Conservation (phyloP, 2,888 invertebrate species). For the Pimpla rufipes region DNA sequence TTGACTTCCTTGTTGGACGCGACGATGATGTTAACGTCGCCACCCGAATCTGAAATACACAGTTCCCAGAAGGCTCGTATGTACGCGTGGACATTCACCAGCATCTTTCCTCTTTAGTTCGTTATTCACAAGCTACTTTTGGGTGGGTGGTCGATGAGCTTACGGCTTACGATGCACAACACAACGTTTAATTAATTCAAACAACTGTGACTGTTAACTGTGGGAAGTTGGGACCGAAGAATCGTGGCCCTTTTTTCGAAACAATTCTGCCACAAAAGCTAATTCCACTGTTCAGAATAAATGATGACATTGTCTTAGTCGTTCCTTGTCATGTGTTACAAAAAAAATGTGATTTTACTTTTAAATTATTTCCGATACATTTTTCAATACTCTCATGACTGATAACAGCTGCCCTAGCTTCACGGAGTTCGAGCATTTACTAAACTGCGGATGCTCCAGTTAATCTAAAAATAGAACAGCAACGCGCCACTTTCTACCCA, state of each 20-base stretch:
- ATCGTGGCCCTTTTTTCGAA: not conserved
- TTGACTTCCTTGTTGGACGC: constrained; percentile 92
- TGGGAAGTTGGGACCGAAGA: not conserved
- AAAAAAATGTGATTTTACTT: not conserved
- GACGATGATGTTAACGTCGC: constrained; percentile 91
- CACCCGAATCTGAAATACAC: constrained; percentile 90
- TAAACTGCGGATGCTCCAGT: constrained; percentile 59
- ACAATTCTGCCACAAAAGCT: not conserved
- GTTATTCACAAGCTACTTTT: constrained; percentile 22
- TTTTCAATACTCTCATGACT: constrained; percentile 16
- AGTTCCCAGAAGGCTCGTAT: constrained; percentile 54
- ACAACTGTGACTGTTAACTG: not conserved
- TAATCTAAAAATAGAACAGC: constrained; percentile 67
- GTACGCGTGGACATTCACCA: constrained; percentile 33
- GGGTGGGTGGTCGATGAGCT: constrained; percentile 2
- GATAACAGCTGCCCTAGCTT: constrained; percentile 23
- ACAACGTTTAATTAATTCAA: not conserved
- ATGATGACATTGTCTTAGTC: not conserved
- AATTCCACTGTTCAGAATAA: not conserved
- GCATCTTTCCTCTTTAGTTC: constrained; percentile 38
- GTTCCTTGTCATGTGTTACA: not conserved
- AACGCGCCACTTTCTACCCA: constrained; percentile 46
- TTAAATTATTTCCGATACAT: not conserved
- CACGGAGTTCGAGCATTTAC: constrained; percentile 43
- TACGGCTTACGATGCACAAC: not conserved